Base-by-base conservation (phyloP, 2,113 vertebrate genomes). In the Acanthochromis polyacanthus region DNA sequence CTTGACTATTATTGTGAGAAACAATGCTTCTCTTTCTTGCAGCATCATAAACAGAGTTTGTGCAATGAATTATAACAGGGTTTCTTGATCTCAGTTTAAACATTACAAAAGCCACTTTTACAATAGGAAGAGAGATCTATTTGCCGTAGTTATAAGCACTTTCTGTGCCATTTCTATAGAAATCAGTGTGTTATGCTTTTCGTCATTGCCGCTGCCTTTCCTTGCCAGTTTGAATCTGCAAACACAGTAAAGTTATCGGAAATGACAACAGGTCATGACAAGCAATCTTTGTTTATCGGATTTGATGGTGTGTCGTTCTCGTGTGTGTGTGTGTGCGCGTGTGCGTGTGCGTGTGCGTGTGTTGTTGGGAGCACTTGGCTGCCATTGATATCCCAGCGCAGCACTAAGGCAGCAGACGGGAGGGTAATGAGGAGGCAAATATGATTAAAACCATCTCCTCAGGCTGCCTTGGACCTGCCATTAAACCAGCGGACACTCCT, bases 351-450 rank as follows among this genome's bases (percentile, higher is more conserved):
- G 6, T 36, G 32, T 36, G 32, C 10, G 0, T 36, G 32, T 36
- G 32, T 1, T 6, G 6, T 6, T 6, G 50, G 50, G 59, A 30
- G 55, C 22, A 30, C 14, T 83, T 78, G 83, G 64, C 71, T 71
- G 71, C 78, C 71, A 72, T 30, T 71, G 85, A 82, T 79, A 82
- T 85, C 85, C 80, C 84, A 81, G 67, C 12, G 28, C 80, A 79
- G 80, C 82, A 75, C 75, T 77, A 74, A 81, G 68, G 74, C 80
- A 87, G 88, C 91, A 92, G 91, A 90, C 82, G 67, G 89, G 85
- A 91, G 91, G 91, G 91, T 93, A 93, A 94, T 92, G 92, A 93
- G 90, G 90, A 94, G 90, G 87, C 87, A 92, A 93, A 93, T 92
- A 91, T 93, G 92, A 93, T 94, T 91, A 93, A 92, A 92, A 88